Conservation (phyloP, 2,888 invertebrate species). For the Molorchus minor region DNA sequence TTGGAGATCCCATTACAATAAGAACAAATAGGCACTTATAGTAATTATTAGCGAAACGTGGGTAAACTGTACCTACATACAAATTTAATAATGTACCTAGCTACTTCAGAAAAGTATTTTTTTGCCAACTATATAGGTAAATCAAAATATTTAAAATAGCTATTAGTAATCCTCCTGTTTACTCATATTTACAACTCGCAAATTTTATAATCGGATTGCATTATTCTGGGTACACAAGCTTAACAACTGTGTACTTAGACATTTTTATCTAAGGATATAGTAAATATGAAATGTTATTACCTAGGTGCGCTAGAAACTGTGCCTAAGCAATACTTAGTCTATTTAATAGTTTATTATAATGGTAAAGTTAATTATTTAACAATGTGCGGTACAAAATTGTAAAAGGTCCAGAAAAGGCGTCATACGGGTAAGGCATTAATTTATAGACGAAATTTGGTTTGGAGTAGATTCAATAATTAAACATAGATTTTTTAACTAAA, state of each 20-base stretch:
- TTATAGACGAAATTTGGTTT: too few relatives aligned
- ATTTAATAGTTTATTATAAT: neutral
- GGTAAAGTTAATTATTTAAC: neutral
- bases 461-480: too few relatives aligned
- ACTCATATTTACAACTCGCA: conserved; percentile 5
- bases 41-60: too few relatives aligned
- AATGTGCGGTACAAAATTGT: conserved; percentile 33
- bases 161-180: conserved; percentile 2
- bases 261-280: conserved; percentile 11
- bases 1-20: too few relatives aligned
- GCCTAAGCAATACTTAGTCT: neutral
- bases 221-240: conserved; percentile 14
- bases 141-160: conserved; percentile 5
- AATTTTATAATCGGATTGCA: conserved; percentile 11
- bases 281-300: neutral
- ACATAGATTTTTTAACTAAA: too few relatives aligned
- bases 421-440: conserved; percentile 33
- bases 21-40: too few relatives aligned
- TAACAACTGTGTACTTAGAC: conserved; percentile 12
- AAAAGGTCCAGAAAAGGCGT: conserved; percentile 33
- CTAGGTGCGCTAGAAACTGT: neutral
- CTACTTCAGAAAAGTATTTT: too few relatives aligned
- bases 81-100: too few relatives aligned
- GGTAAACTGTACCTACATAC: too few relatives aligned
- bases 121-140: conserved; percentile 8